A percentile compares a stretch with the other conserved stretches of the same genome.
These are phyloP conservation scores for Chrysaora quinquecirrha DNA, from an alignment of 30 jellyfish, hydroid and myxozoan genomes.

Conservation along the genomic window DNA sequence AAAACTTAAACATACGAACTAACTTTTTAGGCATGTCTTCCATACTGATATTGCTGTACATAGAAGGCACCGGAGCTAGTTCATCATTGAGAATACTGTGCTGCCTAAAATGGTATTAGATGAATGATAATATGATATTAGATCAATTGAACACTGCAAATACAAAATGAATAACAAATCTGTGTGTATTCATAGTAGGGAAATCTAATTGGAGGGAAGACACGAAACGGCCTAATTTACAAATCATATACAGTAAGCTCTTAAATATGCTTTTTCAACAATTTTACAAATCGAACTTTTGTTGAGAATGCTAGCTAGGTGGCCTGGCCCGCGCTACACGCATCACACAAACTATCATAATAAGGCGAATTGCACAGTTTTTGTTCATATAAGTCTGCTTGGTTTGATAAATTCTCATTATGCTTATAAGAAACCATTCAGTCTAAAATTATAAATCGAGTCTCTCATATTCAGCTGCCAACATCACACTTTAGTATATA, in stretches of 20 bases:
- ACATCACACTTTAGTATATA: too few relatives aligned
- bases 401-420: too few relatives aligned
- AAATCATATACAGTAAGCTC: background rate
- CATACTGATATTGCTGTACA: background rate
- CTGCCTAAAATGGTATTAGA: background rate
- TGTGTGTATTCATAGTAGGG: too few relatives aligned
- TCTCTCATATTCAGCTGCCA: too few relatives aligned
- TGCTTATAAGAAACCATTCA: too few relatives aligned
- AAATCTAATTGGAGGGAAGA: background rate
- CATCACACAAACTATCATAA: too few relatives aligned
- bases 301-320: background rate
- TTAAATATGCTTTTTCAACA: background rate
- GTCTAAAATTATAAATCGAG: too few relatives aligned
- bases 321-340: too few relatives aligned
- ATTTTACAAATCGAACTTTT: background rate
- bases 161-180: background rate
- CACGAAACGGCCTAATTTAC: background rate
- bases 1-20: background rate
- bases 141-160: background rate
- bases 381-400: too few relatives aligned
- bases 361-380: too few relatives aligned
- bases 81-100: background rate
- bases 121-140: background rate
- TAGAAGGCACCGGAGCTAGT: background rate
- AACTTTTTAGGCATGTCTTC: background rate